Conservation (phyloP, 2,888 invertebrate genomes). For the Smittia sp. region DNA sequence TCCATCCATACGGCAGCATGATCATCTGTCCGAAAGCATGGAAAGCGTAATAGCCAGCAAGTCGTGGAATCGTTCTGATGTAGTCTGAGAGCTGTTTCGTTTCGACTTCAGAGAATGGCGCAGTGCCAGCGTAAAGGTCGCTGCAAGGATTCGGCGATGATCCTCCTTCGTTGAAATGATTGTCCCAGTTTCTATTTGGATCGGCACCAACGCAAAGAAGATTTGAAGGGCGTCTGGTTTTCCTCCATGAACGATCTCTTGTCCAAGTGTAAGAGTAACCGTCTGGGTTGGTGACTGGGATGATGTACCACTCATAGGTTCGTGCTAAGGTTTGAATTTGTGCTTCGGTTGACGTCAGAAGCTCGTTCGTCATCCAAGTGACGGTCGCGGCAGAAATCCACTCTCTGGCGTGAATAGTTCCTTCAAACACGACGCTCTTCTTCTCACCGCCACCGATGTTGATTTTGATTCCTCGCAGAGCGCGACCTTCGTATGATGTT, state of each 20-base stretch:
- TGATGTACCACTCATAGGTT: constrained; percentile 68
- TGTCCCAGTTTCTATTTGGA: constrained; percentile 75
- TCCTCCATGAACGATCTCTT: constrained; percentile 63
- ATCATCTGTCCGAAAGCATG: constrained; percentile 73
- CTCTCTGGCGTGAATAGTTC: constrained; percentile 70
- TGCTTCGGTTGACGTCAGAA: constrained; percentile 58
- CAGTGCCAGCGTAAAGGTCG: constrained; percentile 64
- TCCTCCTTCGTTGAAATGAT: constrained; percentile 57
- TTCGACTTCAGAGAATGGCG: constrained; percentile 70
- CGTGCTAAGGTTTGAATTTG: constrained; percentile 56
- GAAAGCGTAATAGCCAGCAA: constrained; percentile 66
- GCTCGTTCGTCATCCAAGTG: constrained; percentile 62
- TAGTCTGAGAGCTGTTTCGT: constrained; percentile 58
- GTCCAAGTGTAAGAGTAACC: constrained; percentile 69
- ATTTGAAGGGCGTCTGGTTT: constrained; percentile 57
- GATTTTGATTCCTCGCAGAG: constrained; percentile 61
- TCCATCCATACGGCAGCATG: constrained; percentile 69
- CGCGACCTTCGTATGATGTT: constrained; percentile 59
- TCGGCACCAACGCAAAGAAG: constrained; percentile 64
- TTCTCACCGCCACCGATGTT: constrained; percentile 52
- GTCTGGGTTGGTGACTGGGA: constrained; percentile 74
- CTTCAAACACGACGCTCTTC: constrained; percentile 62
- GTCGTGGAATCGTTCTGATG: constrained; percentile 55
- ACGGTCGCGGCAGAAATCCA: constrained; percentile 68
- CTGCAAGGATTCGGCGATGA: constrained; percentile 59